Evolutionary conservation across 1,140 invertebrate genomes (phyloP), one percentile per base, ranked within the genome.

Genomic region (Orchesella cincta): DNA sequence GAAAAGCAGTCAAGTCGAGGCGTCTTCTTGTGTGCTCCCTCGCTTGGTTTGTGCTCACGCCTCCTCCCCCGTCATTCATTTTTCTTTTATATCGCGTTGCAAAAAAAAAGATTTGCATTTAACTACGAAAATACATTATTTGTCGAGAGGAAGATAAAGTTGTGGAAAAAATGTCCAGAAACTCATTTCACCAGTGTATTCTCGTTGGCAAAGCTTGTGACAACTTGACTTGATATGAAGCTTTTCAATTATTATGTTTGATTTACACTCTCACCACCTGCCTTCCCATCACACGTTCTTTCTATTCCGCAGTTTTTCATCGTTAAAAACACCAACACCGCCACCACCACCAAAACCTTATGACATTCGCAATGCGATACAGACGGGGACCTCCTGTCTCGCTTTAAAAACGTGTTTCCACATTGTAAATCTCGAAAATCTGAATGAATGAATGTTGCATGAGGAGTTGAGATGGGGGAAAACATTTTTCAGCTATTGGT

Each of bases 201-300:
- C 5, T 46, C 18, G 54, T 57, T 57, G 54, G 54, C 54, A 57
- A 57, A 46, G 26, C 8, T 23, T 57, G 14, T 57, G 54, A 57
- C 54, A 57, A 57, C 14, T 26, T n/a, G 54, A 57, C 26, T 18
- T 57, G 8, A n/a, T 57, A 26, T 57, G 62, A 29, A 67, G 62
- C 62, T 67, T 67, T 67, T 67, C 62, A 67, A 67, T 67, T 67
- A 67, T 67, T 67, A n/a, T 62, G 28, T 67, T 67, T 67, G 62
- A 67, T 67, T 67, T 67, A 67, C 62, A 67, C 62, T 31, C 62
- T 67, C 62, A 67, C 8, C 62, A 67, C 26, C 62, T 67, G 62
- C 31, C 62, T 8, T n/a, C 62, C 12, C 54, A 57, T 57, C 54
- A 57, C 23, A 12, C 54, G 39, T 20, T 12, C 39, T 8, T 46